These are phyloP conservation scores for Hyperoplus lanceolatus DNA, from an alignment of 2,797 vertebrate genomes.

Conservation along the genomic window DNA sequence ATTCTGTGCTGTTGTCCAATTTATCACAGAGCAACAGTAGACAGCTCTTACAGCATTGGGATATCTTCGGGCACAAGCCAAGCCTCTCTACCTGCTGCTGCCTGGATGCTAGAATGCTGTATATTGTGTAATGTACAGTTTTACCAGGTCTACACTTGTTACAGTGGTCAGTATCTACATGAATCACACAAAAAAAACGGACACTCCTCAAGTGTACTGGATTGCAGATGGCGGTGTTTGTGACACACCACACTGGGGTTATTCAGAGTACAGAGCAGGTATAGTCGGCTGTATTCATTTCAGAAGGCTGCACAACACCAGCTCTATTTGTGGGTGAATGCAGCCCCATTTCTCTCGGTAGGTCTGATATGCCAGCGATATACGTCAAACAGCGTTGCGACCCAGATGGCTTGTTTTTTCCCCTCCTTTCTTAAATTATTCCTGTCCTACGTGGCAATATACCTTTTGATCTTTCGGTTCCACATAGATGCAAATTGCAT, in stretches of 20 bases:
- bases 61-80: slow-evolving; percentile 13
- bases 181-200: slow-evolving; percentile 38
- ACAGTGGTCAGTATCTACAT: slow-evolving; percentile 26
- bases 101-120: slow-evolving; percentile 43
- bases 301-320: slow-evolving; percentile 45
- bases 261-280: slow-evolving; percentile 63
- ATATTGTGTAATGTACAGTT: slow-evolving; percentile 67
- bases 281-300: slow-evolving; percentile 49
- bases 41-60: slow-evolving; percentile 35
- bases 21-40: slow-evolving; percentile 16
- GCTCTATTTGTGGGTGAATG: slow-evolving; percentile 56
- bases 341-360: slow-evolving; percentile 55
- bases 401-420: slow-evolving; percentile 63
- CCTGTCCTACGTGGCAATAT: slow-evolving; percentile 37
- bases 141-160: slow-evolving; percentile 34
- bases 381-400: slow-evolving; percentile 74
- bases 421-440: slow-evolving; percentile 50
- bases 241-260: slow-evolving; percentile 46
- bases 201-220: slow-evolving; percentile 4
- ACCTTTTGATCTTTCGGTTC: slow-evolving; percentile 38
- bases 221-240: slow-evolving; percentile 27
- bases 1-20: slow-evolving; percentile 19
- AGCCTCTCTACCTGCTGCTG: slow-evolving; percentile 59
- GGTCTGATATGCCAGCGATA: slow-evolving; percentile 51
- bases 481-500: slow-evolving; percentile 62